Percentiles rank a stretch among this genome's conserved stretches.
Conservation (phyloP, 2,888 invertebrate genomes). For the Labia minor region DNA sequence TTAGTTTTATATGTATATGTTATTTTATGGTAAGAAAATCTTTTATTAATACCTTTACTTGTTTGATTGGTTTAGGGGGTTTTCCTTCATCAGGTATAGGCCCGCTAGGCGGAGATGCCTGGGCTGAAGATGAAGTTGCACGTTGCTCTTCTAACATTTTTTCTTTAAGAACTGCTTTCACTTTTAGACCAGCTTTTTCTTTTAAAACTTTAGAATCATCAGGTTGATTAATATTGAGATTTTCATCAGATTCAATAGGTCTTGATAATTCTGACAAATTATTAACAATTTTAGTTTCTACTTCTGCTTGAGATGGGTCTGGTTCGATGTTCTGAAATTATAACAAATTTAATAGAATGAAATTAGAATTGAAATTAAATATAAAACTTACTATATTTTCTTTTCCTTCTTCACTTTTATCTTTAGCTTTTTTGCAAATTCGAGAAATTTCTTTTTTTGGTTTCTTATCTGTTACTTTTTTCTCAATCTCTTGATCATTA, state of each 20-base stretch:
- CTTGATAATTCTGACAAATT: neutral
- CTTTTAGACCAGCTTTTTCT: neutral
- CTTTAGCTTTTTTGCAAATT: constrained; percentile 21
- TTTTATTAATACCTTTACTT: neutral
- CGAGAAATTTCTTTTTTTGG: constrained; percentile 26
- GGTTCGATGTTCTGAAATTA: neutral
- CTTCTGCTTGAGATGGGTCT: constrained; percentile 18
- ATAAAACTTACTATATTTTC: neutral
- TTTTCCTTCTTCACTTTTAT: neutral
- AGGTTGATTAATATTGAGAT: neutral
- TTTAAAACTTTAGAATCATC: neutral
- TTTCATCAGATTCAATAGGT: neutral
- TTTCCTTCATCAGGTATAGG: neutral
- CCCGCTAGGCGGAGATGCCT: neutral
- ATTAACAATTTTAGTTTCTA: neutral
- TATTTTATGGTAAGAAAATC: too few species aligned
- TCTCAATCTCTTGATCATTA: neutral
- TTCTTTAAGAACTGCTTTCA: neutral
- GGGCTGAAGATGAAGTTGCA: neutral
- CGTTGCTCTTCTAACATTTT: constrained; percentile 1
- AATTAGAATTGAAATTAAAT: neutral
- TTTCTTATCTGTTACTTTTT: neutral
- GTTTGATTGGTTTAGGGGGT: neutral
- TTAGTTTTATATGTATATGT: too few species aligned
- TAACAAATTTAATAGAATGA: neutral